phyloP scores from a whole-genome alignment of 2,113 vertebrate genomes.

The Myodes glareolus region DNA sequence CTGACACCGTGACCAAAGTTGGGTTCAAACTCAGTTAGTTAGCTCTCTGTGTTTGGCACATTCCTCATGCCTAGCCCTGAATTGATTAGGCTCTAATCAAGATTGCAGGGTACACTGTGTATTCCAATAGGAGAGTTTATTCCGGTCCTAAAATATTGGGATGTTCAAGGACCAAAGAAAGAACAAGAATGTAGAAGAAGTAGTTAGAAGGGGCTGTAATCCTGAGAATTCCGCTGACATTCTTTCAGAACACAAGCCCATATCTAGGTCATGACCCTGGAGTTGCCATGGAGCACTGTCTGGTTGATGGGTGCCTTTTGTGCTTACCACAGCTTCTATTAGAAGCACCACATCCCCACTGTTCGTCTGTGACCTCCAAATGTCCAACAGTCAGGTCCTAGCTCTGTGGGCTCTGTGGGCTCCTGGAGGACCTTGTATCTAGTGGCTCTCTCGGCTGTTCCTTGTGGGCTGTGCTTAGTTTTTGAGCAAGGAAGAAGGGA shows the following conservation, averaged over 20 bases:
- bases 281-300: accelerated
- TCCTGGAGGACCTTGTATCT: accelerated
- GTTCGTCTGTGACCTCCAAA: not conserved
- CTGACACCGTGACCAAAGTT: accelerated
- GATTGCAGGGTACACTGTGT: not conserved
- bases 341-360: accelerated
- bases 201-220: accelerated
- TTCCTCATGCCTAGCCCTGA: not conserved
- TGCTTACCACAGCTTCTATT: accelerated
- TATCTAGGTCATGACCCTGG: accelerated
- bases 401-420: accelerated
- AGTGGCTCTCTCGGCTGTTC: too few relatives aligned
- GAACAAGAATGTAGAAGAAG: not conserved
- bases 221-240: accelerated
- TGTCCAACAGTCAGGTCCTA: accelerated
- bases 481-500: not conserved
- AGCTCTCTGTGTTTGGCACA: not conserved
- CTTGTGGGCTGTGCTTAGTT: not conserved
- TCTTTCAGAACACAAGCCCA: accelerated
- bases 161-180: not conserved
- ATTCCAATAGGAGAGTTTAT: not conserved
- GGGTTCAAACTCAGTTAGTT: not conserved
- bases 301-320: not conserved
- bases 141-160: not conserved
- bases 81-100: not conserved